phyloP scores from a whole-genome alignment of 2,888 invertebrate genomes.

The Agrenia bidenticulata region DNA sequence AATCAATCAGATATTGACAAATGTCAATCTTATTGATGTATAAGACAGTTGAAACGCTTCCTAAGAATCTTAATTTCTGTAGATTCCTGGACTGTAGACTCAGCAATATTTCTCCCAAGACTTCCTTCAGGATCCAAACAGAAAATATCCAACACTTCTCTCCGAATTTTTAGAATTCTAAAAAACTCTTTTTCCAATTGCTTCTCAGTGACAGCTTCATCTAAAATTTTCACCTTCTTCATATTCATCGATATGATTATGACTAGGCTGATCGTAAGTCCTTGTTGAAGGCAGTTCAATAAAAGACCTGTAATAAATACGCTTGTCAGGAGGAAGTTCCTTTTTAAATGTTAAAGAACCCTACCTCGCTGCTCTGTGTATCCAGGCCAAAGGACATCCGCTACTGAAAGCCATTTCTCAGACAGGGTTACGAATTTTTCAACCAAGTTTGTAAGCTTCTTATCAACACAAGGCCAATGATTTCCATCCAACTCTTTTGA shows the following conservation, averaged over 20 bases:
- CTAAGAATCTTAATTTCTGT: constrained; percentile 35
- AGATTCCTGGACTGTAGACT: constrained; percentile 33
- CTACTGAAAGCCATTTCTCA: constrained; percentile 37
- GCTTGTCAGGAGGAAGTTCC: background rate
- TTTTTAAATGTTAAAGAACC: background rate
- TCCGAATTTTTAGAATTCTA: constrained; percentile 34
- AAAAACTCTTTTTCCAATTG: constrained; percentile 25
- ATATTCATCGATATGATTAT: background rate
- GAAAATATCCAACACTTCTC: constrained; percentile 37
- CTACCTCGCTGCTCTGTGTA: constrained; percentile 41
- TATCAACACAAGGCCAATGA: constrained; percentile 1
- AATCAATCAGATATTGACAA: too few relatives aligned
- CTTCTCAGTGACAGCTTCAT: too few relatives aligned
- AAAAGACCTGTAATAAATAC: constrained; percentile 36
- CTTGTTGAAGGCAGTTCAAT: constrained; percentile 48
- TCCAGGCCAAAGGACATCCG: constrained; percentile 45
- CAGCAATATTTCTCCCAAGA: constrained; percentile 40
- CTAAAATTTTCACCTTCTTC: background rate
- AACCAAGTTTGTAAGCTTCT: constrained; percentile 27
- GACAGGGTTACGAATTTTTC: constrained; percentile 32
- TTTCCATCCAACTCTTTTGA: too few relatives aligned
- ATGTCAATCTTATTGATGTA: too few relatives aligned
- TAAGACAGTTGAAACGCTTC: constrained; percentile 19
- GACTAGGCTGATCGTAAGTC: constrained; percentile 30
- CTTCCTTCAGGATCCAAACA: constrained; percentile 39